Percentiles rank a stretch among this genome's conserved stretches.
phyloP scores from a whole-genome alignment of 2,113 vertebrate species.

The Chaetorhynchus papuensis region DNA sequence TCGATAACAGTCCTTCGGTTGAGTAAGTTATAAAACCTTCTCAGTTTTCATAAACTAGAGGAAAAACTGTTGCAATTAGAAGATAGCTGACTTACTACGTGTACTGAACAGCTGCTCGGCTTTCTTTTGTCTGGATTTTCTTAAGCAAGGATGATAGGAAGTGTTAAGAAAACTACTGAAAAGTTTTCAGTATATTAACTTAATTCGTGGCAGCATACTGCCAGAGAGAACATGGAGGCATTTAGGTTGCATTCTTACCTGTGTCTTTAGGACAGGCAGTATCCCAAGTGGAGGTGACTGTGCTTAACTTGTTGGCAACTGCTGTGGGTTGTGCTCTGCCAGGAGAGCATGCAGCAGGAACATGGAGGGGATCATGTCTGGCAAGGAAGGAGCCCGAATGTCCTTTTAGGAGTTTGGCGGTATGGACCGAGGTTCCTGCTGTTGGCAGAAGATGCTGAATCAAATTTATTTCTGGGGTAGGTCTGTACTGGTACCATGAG shows the following conservation, averaged over 20 bases:
- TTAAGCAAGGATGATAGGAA: background rate
- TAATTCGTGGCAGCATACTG: background rate
- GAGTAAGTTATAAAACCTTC: background rate
- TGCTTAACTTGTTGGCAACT: background rate
- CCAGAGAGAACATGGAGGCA: background rate
- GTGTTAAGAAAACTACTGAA: background rate
- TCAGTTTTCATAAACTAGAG: background rate
- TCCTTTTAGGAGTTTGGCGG: background rate
- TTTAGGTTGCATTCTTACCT: background rate
- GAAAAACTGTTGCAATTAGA: fast-evolving
- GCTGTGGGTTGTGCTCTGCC: background rate
- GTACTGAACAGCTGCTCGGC: background rate
- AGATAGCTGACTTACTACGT: background rate
- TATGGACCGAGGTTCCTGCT: background rate
- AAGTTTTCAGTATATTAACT: background rate
- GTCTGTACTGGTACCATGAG: background rate
- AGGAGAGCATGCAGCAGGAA: background rate
- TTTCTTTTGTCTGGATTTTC: background rate
- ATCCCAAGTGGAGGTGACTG: background rate
- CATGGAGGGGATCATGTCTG: fast-evolving
- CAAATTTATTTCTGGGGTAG: background rate
- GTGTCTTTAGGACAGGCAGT: background rate
- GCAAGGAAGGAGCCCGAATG: background rate
- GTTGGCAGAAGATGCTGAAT: background rate
- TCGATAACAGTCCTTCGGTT: background rate